Percentiles rank a stretch among this genome's conserved stretches.
phyloP scores from a whole-genome alignment of 2,797 vertebrate species.

The Mico argentatus region DNA sequence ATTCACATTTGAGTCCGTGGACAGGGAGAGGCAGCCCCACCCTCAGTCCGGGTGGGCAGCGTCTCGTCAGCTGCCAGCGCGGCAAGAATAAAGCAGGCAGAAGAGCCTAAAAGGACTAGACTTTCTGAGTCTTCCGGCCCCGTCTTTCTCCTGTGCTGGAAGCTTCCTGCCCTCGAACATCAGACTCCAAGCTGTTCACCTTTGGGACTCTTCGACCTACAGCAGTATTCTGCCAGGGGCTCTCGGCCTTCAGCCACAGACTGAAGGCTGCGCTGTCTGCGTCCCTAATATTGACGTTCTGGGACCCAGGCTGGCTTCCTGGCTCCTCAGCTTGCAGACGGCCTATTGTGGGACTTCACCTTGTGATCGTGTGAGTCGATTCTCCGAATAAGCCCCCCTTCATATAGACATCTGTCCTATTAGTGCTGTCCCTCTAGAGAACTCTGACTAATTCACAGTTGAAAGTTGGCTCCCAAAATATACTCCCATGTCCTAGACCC shows the following conservation, averaged over 20 bases:
- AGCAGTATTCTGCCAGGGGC: too few species aligned
- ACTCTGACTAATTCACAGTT: neutral
- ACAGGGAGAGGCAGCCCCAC: too few species aligned
- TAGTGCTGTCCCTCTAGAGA: neutral
- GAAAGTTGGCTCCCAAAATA: accelerated
- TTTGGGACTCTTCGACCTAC: neutral
- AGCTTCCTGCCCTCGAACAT: neutral
- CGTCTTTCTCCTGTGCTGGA: too few species aligned
- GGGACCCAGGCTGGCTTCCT: accelerated
- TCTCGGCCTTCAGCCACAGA: neutral
- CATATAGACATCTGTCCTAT: neutral
- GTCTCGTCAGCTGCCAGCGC: too few species aligned
- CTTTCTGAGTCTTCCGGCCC: too few species aligned
- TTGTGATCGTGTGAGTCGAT: neutral
- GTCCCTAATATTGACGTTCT: neutral
- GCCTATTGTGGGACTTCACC: neutral
- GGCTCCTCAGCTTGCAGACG: neutral
- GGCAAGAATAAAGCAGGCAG: too few species aligned
- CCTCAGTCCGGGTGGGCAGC: too few species aligned
- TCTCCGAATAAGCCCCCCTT: neutral
- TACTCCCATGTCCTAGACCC: accelerated
- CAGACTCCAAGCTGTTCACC: neutral
- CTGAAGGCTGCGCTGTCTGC: neutral
- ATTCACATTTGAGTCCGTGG: too few species aligned
- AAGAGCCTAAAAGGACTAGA: too few species aligned